Evolutionary conservation across 2,113 vertebrate genomes (phyloP), one percentile per base, ranked within the genome.

Genomic region (Oryzias melastigma): DNA sequence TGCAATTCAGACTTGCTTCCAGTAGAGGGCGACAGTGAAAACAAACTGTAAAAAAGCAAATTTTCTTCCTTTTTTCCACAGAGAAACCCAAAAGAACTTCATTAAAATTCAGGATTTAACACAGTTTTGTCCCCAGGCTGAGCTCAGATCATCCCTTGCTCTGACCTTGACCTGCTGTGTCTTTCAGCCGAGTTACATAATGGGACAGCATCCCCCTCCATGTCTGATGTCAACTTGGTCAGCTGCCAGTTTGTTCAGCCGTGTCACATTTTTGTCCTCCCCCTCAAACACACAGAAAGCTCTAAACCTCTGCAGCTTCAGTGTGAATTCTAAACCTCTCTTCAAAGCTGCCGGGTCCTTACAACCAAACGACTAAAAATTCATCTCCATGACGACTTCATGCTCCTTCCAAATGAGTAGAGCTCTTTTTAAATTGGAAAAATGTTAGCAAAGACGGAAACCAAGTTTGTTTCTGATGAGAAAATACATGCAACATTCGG

Each of bases 171-270:
- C 51, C 43, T 19, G 49, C 48, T 58, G 48, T 43, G 62, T 49
- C 58, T 71, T 60, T 57, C 53, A 54, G 0, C 43, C 20, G 18
- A 10, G 49, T 77, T 78, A 58, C 17, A 64, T 58, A 68, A 71
- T 35, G 16, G 3, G 35, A 62, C 73, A 71, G 63, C 74, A 18
- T 55, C 43, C 51, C 22, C 52, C 69, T 80, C 75, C 61, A 53
- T 50, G 52, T 64, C 45, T 55, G 62, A 68, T 8, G 17, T 58
- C 22, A 49, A 47, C 58, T 69, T 52, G 57, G 56, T 65, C 54
- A 69, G 71, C 73, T 66, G 78, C 65, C 52, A 3, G 1, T 49
- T 48, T 41, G 10, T 62, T 56, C 20, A 64, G 69, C 68, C 63
- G 58, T 68, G 77, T 54, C 63, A 62, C 43, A 64, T 68, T 77